Evolutionary conservation across 2,797 vertebrate species (phyloP).

Genomic region (Acanthis flammea): DNA sequence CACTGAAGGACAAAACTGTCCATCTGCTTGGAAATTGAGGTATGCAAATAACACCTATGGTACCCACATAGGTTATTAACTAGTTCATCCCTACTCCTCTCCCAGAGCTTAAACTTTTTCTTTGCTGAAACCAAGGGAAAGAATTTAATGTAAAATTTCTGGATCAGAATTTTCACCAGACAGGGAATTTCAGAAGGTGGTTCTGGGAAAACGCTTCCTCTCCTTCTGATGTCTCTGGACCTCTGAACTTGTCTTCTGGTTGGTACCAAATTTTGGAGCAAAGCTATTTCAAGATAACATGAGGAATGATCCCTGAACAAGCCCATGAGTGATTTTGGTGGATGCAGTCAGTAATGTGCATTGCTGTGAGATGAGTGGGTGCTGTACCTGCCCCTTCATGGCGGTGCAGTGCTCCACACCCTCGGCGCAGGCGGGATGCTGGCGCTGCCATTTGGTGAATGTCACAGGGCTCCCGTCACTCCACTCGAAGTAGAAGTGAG

Average conservation of each 20-base stretch:
- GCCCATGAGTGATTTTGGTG: background rate
- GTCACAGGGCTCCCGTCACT: slow-evolving; percentile 83
- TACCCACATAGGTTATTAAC: background rate
- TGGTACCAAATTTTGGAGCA: background rate
- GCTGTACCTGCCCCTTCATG: slow-evolving; percentile 84
- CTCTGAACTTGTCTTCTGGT: background rate
- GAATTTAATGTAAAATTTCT: background rate
- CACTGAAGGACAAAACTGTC: background rate
- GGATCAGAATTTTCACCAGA: background rate
- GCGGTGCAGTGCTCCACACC: slow-evolving; percentile 85
- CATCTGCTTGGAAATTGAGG: background rate
- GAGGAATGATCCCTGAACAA: background rate
- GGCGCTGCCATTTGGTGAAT: slow-evolving; percentile 84
- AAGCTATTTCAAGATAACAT: background rate
- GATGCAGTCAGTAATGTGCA: background rate
- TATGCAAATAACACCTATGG: background rate
- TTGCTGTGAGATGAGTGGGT: background rate
- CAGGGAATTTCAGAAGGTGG: background rate
- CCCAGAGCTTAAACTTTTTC: background rate
- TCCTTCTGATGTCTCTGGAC: background rate
- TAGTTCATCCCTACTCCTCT: background rate
- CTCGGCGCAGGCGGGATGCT: slow-evolving; percentile 81
- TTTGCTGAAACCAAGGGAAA: background rate
- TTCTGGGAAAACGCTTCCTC: background rate
- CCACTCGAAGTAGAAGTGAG: slow-evolving; percentile 88